A percentile compares a stretch with the other conserved stretches of the same genome.
phyloP scores from a whole-genome alignment of 2,797 vertebrate genomes.

The Malurus leucopterus region DNA sequence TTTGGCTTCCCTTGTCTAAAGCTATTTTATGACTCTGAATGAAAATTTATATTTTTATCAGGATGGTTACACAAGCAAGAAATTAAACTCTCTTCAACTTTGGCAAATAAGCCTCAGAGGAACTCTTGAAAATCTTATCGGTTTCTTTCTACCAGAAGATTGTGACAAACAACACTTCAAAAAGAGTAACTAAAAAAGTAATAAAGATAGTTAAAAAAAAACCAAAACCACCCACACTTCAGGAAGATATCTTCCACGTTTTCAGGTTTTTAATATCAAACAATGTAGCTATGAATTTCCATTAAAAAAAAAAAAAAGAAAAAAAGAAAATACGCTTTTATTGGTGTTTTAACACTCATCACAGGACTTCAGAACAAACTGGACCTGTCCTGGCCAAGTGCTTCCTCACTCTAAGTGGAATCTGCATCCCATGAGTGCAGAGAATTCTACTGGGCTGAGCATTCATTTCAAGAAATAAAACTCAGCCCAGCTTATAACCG shows the following conservation, averaged over 20 bases:
- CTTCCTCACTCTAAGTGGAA: rapidly evolving
- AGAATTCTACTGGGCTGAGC: not conserved
- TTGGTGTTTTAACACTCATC: not conserved
- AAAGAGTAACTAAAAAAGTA: not conserved
- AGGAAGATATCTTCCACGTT: not conserved
- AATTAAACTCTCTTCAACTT: constrained; percentile 16
- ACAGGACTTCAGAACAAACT: not conserved
- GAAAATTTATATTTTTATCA: constrained; percentile 2
- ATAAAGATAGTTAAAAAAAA: not conserved
- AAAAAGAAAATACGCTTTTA: not conserved
- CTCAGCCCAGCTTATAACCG: rapidly evolving
- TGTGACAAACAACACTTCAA: not conserved
- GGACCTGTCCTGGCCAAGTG: not conserved
- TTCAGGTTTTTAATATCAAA: not conserved
- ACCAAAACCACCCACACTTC: not conserved
- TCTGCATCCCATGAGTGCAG: not conserved
- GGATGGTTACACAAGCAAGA: constrained; percentile 34
- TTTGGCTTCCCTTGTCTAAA: constrained; percentile 33
- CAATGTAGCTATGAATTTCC: not conserved
- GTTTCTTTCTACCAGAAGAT: not conserved
- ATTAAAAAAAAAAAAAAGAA: not conserved
- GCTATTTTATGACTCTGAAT: not conserved
- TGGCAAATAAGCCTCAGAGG: not conserved
- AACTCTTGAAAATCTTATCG: not conserved
- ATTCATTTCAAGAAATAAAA: not conserved